Base-by-base conservation (phyloP, 2,797 vertebrate species). In the Dipus sagitta region DNA sequence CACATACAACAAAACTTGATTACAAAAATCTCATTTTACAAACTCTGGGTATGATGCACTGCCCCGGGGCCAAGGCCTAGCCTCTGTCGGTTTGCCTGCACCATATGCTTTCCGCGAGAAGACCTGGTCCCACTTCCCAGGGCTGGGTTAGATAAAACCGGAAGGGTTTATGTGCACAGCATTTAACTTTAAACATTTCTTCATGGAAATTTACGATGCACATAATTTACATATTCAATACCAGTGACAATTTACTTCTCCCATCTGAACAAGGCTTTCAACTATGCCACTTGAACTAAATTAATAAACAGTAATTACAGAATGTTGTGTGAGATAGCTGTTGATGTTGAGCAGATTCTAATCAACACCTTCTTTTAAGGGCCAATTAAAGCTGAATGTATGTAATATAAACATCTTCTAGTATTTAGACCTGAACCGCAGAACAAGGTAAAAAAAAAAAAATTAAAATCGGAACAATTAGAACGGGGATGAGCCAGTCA, bases 291-390 rank as follows among this genome's bases (percentile, higher is more conserved):
- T 98, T 98, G 98, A 98, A 98, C 98, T 98, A 98, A 98, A 98
- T 98, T 98, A 98, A 98, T 98, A 98, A 98, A 98, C 98, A 98
- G 98, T 98, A 98, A 98, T 98, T 98, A 98, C 98, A 98, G 98
- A 98, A 98, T 98, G 98, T 98, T 98, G 98, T 98, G 98, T 93
- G 98, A 98, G 98, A 94, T 98, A 98, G 98, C 98, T 98, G 98
- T 98, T 98, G 98, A 98, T 98, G 98, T 98, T 98, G 98, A 98
- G 98, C 98, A 98, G 98, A 98, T 98, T 98, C 98, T 98, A 98
- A 98, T 98, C 98, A 98, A 98, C 98, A 98, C 98, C 98, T 98
- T 98, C 98, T 98, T 98, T 98, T 98, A 98, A 98, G 98, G 98
- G 98, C 98, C 98, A 98, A 98, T 98, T 98, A 98, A 98, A 98